Evolutionary conservation across 2,888 invertebrate species (phyloP), one percentile per base, ranked within the genome.

Genomic region (Chymomyza amoena): DNA sequence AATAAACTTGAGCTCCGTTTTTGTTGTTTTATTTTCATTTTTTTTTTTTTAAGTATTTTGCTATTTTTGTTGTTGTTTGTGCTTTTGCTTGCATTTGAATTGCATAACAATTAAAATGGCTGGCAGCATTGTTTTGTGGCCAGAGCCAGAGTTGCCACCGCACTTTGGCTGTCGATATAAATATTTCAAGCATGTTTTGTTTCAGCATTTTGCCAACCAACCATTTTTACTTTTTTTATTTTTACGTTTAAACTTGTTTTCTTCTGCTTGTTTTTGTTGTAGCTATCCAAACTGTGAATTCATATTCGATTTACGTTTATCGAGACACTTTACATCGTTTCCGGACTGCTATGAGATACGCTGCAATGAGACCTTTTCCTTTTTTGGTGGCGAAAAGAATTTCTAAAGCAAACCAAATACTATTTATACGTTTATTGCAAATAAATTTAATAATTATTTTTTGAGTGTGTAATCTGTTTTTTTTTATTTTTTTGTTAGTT

Each of bases 281-380:
- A 91, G 91, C 50, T 91, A 89, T 82, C 90, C 88, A 9, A 84
- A 90, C 63, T 91, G 91, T 32, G 91, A 91, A 76, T 91, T 91
- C 74, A 89, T 91, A 61, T 91, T 91, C 77, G 91, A 91, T 78
- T 77, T 91, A 75, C 86, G 91, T 61, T 73, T 91, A 61, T 91
- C 91, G 18, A 78, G 91, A 32, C 91, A 91, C 66, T 91, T 91
- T 64, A 91, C 90, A 16, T 87, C 88, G 9, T 81, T 90, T 20
- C 89, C 88, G 70, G 91, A 91, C 74, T 91, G 91, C 70, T 90
- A 91, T 72, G 83, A 88, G 66, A 84, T 91, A 45, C 89, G 90
- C 61, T 91, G 91, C 67, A 91, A 91, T 73, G 91, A 91, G 76
- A 91, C 91, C 3, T 91, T 91, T 70, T 76, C 88, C 39, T 90